Conservation (phyloP, 2,797 vertebrate genomes). For the Miopithecus talapoin region DNA sequence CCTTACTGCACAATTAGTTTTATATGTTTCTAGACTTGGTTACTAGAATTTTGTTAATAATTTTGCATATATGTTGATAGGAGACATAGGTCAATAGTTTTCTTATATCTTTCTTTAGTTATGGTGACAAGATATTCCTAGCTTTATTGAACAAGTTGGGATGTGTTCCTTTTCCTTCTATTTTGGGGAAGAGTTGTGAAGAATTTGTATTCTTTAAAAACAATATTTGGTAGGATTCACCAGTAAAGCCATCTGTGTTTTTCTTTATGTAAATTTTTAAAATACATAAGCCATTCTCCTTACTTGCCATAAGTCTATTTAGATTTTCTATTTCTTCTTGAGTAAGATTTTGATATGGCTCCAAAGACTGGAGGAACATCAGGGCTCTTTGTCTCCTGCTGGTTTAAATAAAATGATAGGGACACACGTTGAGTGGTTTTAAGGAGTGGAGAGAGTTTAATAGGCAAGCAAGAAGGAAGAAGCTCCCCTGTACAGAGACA, state of each 20-base stretch:
- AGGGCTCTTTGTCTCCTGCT: too few species aligned
- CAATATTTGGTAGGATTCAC: neutral
- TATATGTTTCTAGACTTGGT: neutral
- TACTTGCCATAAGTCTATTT: neutral
- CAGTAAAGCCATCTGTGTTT: neutral
- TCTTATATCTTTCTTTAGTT: neutral
- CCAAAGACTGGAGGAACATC: too few species aligned
- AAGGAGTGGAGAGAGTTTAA: too few species aligned
- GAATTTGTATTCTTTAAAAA: neutral
- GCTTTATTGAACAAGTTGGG: neutral
- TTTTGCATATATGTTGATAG: neutral
- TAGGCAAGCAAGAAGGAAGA: too few species aligned
- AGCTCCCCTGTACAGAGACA: too few species aligned
- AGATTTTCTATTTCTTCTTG: neutral
- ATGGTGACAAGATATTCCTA: neutral
- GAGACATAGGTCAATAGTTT: neutral
- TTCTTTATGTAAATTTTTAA: neutral
- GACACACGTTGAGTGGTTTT: too few species aligned
- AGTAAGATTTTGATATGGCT: too few species aligned
- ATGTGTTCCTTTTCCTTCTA: neutral
- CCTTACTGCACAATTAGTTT: neutral
- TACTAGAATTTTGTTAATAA: neutral
- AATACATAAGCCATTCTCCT: neutral
- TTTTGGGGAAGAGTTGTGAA: neutral
- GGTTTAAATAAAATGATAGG: too few species aligned